Percentiles rank a stretch among this genome's conserved stretches.
Conservation (phyloP, 2,888 invertebrate genomes). For the Troilus luridus region DNA sequence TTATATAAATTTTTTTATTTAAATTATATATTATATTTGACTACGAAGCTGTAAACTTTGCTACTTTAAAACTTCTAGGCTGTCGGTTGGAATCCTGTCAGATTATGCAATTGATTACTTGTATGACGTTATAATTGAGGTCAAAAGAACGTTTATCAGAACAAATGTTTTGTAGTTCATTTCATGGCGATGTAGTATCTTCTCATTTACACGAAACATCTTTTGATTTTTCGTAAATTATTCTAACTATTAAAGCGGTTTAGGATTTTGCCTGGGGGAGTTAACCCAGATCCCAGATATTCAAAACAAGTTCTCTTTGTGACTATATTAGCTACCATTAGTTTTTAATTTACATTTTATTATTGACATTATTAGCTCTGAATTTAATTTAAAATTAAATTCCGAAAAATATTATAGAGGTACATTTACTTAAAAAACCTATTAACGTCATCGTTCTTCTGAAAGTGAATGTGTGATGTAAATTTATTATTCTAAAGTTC, state of each 20-base stretch:
- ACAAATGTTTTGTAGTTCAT: not conserved
- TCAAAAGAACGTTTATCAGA: not conserved
- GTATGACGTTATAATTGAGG: not conserved
- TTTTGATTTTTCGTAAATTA: not conserved
- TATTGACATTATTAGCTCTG: not conserved
- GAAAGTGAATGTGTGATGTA: too few species aligned
- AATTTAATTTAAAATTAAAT: not conserved
- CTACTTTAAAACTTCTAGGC: too few species aligned
- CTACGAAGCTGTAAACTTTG: too few species aligned
- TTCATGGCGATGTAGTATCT: not conserved
- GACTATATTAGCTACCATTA: not conserved
- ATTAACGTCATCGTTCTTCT: too few species aligned
- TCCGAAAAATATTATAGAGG: too few species aligned
- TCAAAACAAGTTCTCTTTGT: not conserved
- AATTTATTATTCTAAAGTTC: too few species aligned
- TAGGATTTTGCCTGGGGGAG: not conserved
- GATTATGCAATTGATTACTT: too few species aligned
- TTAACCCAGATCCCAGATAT: conserved; percentile 11
- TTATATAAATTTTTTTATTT: too few species aligned
- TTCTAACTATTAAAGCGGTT: not conserved
- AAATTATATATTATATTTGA: too few species aligned
- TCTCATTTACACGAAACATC: not conserved
- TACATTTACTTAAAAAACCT: too few species aligned
- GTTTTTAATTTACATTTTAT: not conserved
- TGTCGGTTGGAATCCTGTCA: too few species aligned